Evolutionary conservation across 2,888 invertebrate genomes (phyloP), one percentile per base, ranked within the genome.

Genomic region (Aspidiotus destructor): DNA sequence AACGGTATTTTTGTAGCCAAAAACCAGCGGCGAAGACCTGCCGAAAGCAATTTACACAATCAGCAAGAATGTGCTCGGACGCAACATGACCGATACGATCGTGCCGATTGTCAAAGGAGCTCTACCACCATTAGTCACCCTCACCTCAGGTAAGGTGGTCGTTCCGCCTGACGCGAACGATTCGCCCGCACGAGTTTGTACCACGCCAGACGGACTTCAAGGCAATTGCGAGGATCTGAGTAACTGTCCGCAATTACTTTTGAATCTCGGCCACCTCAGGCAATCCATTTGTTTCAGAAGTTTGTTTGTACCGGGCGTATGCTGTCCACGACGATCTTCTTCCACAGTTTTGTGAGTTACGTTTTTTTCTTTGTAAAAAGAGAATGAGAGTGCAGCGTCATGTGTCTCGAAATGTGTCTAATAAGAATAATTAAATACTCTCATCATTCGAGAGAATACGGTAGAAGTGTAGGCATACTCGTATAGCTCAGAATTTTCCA

Each of bases 231-330:
- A 91, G 75, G 93, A 94, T 76, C 79, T 94, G 16, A 90, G 91
- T 74, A 89, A 89, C 74, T 93, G 93, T 75, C 92, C 93, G 0
- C 89, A 91, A 73, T 78, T 93, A 41, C 79, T 92, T 1, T 78
- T 94, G 28, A 89, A 93, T 77, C 80, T 93, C 63, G 85, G 87
- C 13, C 88, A 86, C 76, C 80, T 94, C 16, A 80, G 93, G 42
- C 90, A 92, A 75, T 92, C 92, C 0, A 80, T 94, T 10, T 94
- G 94, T 75, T 94, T 94, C 75, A 92, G 93, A 79, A 90, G 89
- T 71, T 81, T 93, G 1, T 92, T 93, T 75, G 89, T 91, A 2
- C 94, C 94, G 1, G 94, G 94, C 1, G 93, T 94, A 2, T 94
- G 94, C 75, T 94, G 94, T 77, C 93, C 93, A 0, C 62, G 67